Evolutionary conservation across 2,888 invertebrate species (phyloP), one percentile per base, ranked within the genome.

Genomic region (Campoletis raptor): DNA sequence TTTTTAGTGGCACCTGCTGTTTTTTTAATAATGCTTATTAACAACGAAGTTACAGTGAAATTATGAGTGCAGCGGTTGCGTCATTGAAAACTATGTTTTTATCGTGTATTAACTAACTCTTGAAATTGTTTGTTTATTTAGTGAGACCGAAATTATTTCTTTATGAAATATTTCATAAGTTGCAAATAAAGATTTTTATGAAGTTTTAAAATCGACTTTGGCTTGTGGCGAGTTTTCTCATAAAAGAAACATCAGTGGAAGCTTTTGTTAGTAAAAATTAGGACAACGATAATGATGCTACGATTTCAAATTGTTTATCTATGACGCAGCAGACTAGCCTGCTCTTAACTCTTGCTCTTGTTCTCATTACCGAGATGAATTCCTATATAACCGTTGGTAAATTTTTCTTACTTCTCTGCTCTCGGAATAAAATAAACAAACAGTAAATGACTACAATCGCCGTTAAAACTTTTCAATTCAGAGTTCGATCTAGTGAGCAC

Each of bases 21-120:
- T 40, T 76, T 76, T 52, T 76, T 42, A 70, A 81, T 85, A 12
- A 81, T 42, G 24, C 77, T 74, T 8, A 48, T 61, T 40, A 54
- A n/a, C 42, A 61, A 61, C 57, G 37, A 76, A 42, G 74, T 21
- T 64, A 18, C 64, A 81, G 42, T n/a, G 4, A n/a, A 8, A 57
- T 24, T 18, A 52, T 30, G 66, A 64, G 74, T 54, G 30, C 7
- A 15, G 36, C 15, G 10, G 12, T 37, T 64, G 36, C 64, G 40
- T 30, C 61, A 36, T 21, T 36, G 42, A 18, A 81, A 76, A n/a
- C 21, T 64, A n/a, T 48, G 10, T 67, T 72, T 64, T 52, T 69
- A 21, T 12, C 7, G 45, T 40, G 24, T 57, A n/a, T 57, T 7
- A 21, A 61, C 52, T 18, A 18, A 5, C 7, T 40, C 6, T 6